Base-by-base conservation (phyloP, 2,888 invertebrate genomes). In the Eristalinus sepulchralis region DNA sequence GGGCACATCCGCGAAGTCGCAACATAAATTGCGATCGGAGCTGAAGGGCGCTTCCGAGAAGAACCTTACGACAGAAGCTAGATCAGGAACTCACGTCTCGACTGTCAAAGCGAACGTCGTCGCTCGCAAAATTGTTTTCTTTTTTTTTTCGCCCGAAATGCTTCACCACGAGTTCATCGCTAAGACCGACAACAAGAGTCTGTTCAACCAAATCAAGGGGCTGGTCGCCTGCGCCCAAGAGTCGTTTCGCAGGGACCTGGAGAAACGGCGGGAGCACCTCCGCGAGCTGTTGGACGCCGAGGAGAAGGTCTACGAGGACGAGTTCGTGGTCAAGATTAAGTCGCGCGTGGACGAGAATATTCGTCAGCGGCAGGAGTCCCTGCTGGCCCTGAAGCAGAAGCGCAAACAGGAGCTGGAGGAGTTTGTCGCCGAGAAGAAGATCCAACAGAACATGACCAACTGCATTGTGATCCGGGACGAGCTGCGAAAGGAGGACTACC, bases 381-480 rank as follows among this genome's bases (percentile, higher is more conserved):
- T 92, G 77, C 67, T 89, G 9, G 89, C 89, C 39, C 90, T 91
- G 67, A 90, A 90, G 80, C 90, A 90, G 77, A 88, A 89, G 47
- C 89, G 88, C 9, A 88, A 81, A 2, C 86, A 83, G 63, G 88
- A 88, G 1, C 89, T 89, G 1, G 88, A 89, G 62, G 80, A 89
- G 60, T 91, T 91, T 60, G 78, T 91, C 1, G 89, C 90, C 13
- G 59, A 86, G 3, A 91, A 91, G 84, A 90, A 90, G 11, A 73
- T 90, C 17, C 91, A 91, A 39, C 91, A 91, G 72, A 88, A 90
- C 13, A 91, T 92, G 90, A 75, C 88, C n/a, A 90, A 90, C 73
- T 92, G 92, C 75, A 89, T 91, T 71, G 91, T 91, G 71, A 89
- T 92, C 39, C 91, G 92, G 11, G 90, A 91, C 55, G 90, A 90